Evolutionary conservation across 2,888 invertebrate genomes (phyloP), one percentile per base, ranked within the genome.

Genomic region (Macrophya annulata): DNA sequence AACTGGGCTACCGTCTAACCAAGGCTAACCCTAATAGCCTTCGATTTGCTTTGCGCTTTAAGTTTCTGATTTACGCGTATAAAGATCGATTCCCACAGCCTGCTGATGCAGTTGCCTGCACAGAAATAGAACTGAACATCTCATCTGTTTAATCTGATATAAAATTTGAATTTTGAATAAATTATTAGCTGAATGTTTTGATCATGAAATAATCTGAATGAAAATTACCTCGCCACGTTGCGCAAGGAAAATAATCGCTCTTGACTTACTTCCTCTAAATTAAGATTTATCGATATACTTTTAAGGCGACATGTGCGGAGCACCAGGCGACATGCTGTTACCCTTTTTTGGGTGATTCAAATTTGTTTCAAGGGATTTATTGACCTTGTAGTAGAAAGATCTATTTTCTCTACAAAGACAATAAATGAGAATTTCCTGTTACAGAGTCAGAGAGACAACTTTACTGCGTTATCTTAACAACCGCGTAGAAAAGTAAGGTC

Each of bases 1-100:
- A 91, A 91, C 89, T 89, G 87, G 88, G 87, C 89, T 89, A 89
- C 90, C 90, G 86, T 90, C 85, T 65, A 85, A 83, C 77, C 84
- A 68, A 62, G 83, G 48, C 83, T 83, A 83, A 68, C 83, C 74
- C 83, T 83, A 83, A 83, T 83, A 68, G 83, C 71, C 83, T 83
- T 83, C 83, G 83, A 65, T 65, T 83, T 83, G 71, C 71, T 68
- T 74, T 74, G 72, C 72, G 45, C 21, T 74, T 74, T 10, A 74
- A 74, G 72, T 12, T 74, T 68, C 68, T 68, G 68, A 68, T 68
- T 37, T 37, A 68, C 68, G 68, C 37, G 45, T 74, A 74, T 9
- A 21, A 74, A 74, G 72, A 74, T 74, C 72, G 45, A 77, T 77
- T 77, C 31, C 55, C 77, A 77, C 31, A 55, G 9, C 55, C 40